Evolutionary conservation across 2,888 invertebrate genomes (phyloP), one percentile per base, ranked within the genome.

Genomic region (Carpatolechia fugitivella): DNA sequence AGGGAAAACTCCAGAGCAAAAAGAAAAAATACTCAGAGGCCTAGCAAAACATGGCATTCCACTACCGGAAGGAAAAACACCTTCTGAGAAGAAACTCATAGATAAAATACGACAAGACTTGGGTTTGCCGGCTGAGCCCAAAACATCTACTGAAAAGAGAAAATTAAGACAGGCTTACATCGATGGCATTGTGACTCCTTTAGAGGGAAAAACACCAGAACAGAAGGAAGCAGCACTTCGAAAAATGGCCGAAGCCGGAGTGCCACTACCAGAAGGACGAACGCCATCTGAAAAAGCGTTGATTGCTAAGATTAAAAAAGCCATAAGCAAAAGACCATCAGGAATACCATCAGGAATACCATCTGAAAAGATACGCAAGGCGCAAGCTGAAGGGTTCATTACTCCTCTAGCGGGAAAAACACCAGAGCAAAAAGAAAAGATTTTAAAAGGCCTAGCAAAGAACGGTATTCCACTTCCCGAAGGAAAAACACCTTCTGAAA

Each of bases 401-500:
- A 61, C 61, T 6, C 68, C 67, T 4, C 36, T 69, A 13, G 62
- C 68, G 57, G 66, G 66, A 7, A 69, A 69, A 60, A 49, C 62
- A 14, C 18, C 55, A 6, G 54, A 55, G 20, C 57, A 69, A 52
- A 70, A 69, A 60, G 67, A 69, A 58, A 60, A 64, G 48, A 67
- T 65, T 10, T 30, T 70, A 8, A 29, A 14, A 31, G 47, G 31
- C 3, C 31, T 40, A 1, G 58, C 70, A 54, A 72, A 69, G 57
- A 64, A 68, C 11, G 47, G 47, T 0, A 29, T 74, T 18, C 63
- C 68, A 4, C 40, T 73, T 3, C 71, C 72, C 0, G 63, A 68
- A 59, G 72, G 73, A 8, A 49, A 64, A 46, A 68, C 71, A 7
- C 14, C 64, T 0, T 72, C 72, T 1, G 68, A 70, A 57, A 69